Conservation (phyloP, 2,888 invertebrate genomes). For the Temnothorax unifasciatus region DNA sequence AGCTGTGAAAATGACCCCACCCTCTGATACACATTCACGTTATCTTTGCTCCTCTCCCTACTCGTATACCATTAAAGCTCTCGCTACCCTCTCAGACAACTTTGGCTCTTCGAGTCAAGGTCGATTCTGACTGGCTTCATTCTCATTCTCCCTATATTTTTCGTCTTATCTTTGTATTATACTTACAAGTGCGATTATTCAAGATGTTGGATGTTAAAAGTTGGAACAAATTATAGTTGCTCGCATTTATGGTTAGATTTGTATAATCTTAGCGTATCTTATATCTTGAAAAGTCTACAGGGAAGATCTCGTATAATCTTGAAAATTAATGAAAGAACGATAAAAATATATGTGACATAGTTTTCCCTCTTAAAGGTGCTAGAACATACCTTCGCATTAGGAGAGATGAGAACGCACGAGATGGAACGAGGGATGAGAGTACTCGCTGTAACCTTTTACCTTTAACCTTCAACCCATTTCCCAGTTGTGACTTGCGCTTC, state of each 20-base stretch:
- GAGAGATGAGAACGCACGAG: conserved; percentile 7
- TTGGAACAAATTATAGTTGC: neutral
- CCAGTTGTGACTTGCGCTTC: conserved; percentile 34
- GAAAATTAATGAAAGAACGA: neutral
- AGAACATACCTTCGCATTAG: neutral
- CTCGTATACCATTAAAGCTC: conserved; percentile 34
- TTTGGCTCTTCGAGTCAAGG: conserved; percentile 56
- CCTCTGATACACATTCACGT: conserved; percentile 50
- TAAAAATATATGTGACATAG: neutral
- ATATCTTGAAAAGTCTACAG: neutral
- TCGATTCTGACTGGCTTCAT: conserved; percentile 41
- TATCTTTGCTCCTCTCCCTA: conserved; percentile 39
- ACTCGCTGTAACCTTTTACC: conserved; percentile 59
- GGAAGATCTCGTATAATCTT: neutral
- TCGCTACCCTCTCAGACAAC: conserved; percentile 30
- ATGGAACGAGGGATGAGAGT: conserved; percentile 2
- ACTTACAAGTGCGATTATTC: neutral
- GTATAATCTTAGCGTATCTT: neutral
- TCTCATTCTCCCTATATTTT: neutral
- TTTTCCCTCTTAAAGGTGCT: conserved; percentile 20
- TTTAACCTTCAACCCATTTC: conserved; percentile 58
- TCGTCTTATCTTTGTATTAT: conserved; percentile 1
- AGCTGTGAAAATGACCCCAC: conserved; percentile 66
- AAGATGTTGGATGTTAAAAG: neutral
- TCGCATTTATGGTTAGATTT: neutral